These are phyloP conservation scores for Clusia tigrina DNA, from an alignment of 2,888 invertebrate species.

Conservation along the genomic window DNA sequence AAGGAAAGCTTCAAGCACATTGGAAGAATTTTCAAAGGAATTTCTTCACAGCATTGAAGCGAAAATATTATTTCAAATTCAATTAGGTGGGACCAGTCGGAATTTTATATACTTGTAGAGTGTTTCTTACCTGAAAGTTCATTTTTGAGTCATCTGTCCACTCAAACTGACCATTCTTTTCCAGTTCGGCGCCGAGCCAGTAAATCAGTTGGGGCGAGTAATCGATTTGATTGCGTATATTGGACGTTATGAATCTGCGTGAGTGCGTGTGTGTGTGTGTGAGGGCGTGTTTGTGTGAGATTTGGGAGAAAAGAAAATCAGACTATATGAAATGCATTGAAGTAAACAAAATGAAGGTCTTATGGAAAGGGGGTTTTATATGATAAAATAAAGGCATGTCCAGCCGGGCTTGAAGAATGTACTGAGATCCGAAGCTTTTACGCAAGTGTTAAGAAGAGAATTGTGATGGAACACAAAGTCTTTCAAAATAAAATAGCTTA, in stretches of 20 bases:
- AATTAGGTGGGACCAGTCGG: not conserved
- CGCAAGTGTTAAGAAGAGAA: too few species aligned
- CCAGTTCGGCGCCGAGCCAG: slow-evolving; percentile 75
- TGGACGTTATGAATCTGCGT: slow-evolving; percentile 70
- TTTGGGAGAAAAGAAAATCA: too few species aligned
- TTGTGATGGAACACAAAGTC: too few species aligned
- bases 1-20: not conserved
- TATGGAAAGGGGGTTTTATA: too few species aligned
- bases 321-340: too few species aligned
- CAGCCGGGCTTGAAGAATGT: too few species aligned
- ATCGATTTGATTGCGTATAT: slow-evolving; percentile 74
- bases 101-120: not conserved
- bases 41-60: not conserved
- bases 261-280: too few species aligned
- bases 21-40: not conserved
- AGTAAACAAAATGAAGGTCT: too few species aligned
- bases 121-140: slow-evolving; percentile 65
- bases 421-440: too few species aligned
- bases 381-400: too few species aligned
- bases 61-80: slow-evolving; percentile 2
- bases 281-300: too few species aligned
- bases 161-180: slow-evolving; percentile 65
- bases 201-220: slow-evolving; percentile 77
- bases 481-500: too few species aligned
- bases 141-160: slow-evolving; percentile 75